Base-by-base conservation (phyloP, 2,113 vertebrate genomes). In the Aviceda subcristata region DNA sequence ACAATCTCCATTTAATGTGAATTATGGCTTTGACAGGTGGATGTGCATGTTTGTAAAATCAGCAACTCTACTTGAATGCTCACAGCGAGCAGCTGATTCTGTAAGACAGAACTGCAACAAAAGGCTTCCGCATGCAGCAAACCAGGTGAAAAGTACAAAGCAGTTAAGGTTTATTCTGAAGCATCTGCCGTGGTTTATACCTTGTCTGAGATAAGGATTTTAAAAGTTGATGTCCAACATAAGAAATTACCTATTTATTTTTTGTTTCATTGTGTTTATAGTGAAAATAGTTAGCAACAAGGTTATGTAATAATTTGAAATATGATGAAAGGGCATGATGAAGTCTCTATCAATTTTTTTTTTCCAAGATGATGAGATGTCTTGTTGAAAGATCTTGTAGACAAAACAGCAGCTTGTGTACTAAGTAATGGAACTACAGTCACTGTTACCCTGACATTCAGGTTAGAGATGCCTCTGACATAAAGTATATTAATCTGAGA, bases 31-130 rank as follows among this genome's bases (percentile, higher is more conserved):
- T 94, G 94, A 94, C 88, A 84, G 72, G 80, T 77, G 71, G 62
- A 88, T 83, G 63, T 32, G 10, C 43, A 30, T 41, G 83, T 92
- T 86, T 90, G 90, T 73, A 88, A 91, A 92, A 94, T 91, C 93
- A 93, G 78, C 77, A 88, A 39, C 59, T 95, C 55, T 78, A 38
- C 62, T 29, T 60, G 75, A 83, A 77, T 48, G 64, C 64, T 94
- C 16, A 48, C 3, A 34, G 63, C 1, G 1, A 94, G 75, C 11
- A 69, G 75, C 67, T 94, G 68, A 88, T 84, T 91, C 88, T 39
- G 46, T 67, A 43, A 83, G 90, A 86, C 56, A 72, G 75, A 94
- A 45, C 22, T 55, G 51, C 50, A 88, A 10, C 15, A 69, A 86
- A 74, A 86, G 32, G 38, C 23, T 94, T 71, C 45, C 0, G 0